Evolutionary conservation across 2,888 invertebrate genomes (phyloP), one percentile per base, ranked within the genome.

Genomic region (Tortrix viridana): DNA sequence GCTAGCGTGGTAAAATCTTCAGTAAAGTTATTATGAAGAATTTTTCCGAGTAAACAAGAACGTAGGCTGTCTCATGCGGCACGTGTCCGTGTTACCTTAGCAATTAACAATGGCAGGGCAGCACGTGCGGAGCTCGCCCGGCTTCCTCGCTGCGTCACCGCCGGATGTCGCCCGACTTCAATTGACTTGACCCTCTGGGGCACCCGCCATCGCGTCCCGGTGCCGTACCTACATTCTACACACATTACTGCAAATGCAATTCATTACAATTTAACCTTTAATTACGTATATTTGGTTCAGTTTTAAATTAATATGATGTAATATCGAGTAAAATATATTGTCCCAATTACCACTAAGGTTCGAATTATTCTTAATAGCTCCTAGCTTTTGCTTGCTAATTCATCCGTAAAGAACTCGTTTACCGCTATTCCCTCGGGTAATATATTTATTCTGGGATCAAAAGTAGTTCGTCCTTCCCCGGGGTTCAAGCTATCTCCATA

Each of bases 141-240:
- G 41, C 50, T 37, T 50, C 50, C 37, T 23, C 54, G 74, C 68
- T 77, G 77, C 71, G 38, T 77, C 71, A 38, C 78, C 74, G 64
- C 75, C 89, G 89, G 89, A 88, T 85, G 88, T 85, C 77, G 76
- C 81, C 79, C 85, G 82, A 78, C 86, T 81, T 85, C 88, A 89
- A 89, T 91, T 90, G 89, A 87, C 84, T 90, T 90, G 90, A 89
- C 90, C 90, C 88, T 82, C 85, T 84, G 85, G 76, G 81, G 79
- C 73, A 26, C 56, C 41, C 54, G 54, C 54, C 23, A 26, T 37
- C 44, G 26, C 54, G 44, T 55, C 54, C 54, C 54, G 44, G 26
- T 44, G 43, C 47, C 52, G 46, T 38, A 48, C 26, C 48, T 43
- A 12, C 50, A 22, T 41, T 38, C 48, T 48, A 59, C 50, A 54